Evolutionary conservation across 2,797 vertebrate species (phyloP).

Genomic region (Bovichtus diacanthus): DNA sequence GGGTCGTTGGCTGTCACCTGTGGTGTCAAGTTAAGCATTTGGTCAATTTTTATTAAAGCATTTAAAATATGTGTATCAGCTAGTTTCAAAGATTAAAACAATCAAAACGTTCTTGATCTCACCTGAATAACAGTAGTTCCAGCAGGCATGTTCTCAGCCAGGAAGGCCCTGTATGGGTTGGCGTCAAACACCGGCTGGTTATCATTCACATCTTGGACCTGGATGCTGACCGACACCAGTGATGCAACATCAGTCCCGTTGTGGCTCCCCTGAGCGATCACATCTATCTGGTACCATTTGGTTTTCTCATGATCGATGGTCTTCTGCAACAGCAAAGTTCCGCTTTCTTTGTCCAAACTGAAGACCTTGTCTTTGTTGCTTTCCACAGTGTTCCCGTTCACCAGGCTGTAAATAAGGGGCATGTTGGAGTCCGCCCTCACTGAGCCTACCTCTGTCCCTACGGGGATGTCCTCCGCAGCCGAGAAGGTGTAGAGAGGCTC

Average conservation of each 20-base stretch:
- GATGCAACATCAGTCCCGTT: constrained; percentile 91
- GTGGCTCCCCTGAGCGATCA: constrained; percentile 92
- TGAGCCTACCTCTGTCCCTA: constrained; percentile 93
- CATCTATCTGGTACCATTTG: constrained; percentile 96
- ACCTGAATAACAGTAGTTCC: constrained; percentile 95
- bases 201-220: constrained; percentile 97
- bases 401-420: constrained; percentile 96
- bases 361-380: constrained; percentile 95
- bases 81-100: not conserved
- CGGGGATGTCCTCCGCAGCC: constrained; percentile 91
- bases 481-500: constrained; percentile 97
- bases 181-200: constrained; percentile 96
- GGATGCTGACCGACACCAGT: constrained; percentile 93
- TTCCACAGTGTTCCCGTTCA: constrained; percentile 94
- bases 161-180: constrained; percentile 92
- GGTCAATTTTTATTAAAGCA: not conserved
- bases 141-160: constrained; percentile 95
- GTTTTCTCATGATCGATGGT: constrained; percentile 94
- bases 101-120: constrained; percentile 3
- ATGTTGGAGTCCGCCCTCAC: constrained; percentile 91
- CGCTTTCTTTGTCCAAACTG: constrained; percentile 90
- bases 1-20: constrained; percentile 96
- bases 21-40: constrained; percentile 72
- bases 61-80: not conserved
- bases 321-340: constrained; percentile 91